A percentile compares a stretch with the other conserved stretches of the same genome.
These are phyloP conservation scores for Pedionomus torquatus DNA, from an alignment of 2,113 vertebrate genomes.

Conservation along the genomic window DNA sequence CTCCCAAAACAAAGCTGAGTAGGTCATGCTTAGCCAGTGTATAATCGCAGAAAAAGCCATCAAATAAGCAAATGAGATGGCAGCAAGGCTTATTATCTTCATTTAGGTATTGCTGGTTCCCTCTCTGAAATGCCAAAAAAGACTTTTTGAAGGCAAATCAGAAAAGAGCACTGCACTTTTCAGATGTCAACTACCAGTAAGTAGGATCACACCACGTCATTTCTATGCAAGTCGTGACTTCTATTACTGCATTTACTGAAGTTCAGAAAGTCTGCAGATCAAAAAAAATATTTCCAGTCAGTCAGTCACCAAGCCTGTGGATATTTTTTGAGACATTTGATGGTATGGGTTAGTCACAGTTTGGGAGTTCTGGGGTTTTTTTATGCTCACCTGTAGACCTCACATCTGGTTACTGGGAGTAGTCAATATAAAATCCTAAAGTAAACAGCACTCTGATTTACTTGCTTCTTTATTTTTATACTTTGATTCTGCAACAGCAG, in stretches of 20 bases:
- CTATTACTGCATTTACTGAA: background rate
- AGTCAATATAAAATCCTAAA: background rate
- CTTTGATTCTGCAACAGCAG: background rate
- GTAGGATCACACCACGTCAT: background rate
- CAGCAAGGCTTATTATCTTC: background rate
- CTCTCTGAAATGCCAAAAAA: background rate
- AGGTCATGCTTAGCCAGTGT: background rate
- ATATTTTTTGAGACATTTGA: background rate
- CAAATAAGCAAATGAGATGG: background rate
- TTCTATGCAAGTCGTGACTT: background rate
- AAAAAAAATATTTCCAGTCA: conserved; percentile 9
- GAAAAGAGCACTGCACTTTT: background rate
- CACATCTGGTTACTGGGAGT: background rate
- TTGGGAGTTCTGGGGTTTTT: background rate
- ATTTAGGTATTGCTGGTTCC: background rate
- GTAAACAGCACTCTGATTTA: background rate
- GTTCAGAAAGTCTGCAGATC: background rate
- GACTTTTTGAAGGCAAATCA: background rate
- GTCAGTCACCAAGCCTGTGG: background rate
- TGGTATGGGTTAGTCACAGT: background rate
- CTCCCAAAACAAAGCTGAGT: background rate
- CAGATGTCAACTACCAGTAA: background rate
- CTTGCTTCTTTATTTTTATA: background rate
- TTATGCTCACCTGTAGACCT: background rate
- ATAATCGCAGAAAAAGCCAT: background rate